Base-by-base conservation (phyloP, 2,113 vertebrate species). In the Nestor notabilis region DNA sequence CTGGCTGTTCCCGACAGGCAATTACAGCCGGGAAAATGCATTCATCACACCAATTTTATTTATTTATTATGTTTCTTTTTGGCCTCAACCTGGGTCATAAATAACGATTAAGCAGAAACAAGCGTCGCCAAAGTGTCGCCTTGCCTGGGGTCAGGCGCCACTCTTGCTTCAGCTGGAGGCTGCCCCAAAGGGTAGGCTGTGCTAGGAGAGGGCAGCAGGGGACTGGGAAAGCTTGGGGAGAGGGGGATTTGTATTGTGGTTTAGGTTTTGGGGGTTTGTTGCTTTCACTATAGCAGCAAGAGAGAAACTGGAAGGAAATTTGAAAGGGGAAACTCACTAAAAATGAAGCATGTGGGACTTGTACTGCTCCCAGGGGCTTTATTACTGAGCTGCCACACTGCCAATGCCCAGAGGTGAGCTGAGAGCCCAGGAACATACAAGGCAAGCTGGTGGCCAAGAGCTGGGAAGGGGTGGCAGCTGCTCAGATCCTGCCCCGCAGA, bases 1-100 rank as follows among this genome's bases (percentile, higher is more conserved):
- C n/a, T 53, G 58, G 63, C 44, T 70, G 70, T 58, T 80, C 33
- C 68, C n/a, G 0, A 1, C 23, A 10, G 68, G 23, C 8, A 1
- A 1, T 17, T 5, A 5, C 3, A 3, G 55, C 55, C 1, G 3
- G 71, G n/a, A 35, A 81, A 58, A 43, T 0, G 1, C 56, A 16
- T 61, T 76, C 5, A 2, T 55, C 70, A 64, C 63, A 35, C 2
- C 17, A 3, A 2, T 27, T 50, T 47, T 28, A 58, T 35, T 61
- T 49, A 4, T 79, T 83, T 55, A 20, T 77, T 68, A 5, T 29
- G 47, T 60, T 95, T 46, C 47, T 60, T 91, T 76, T 76, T 68
- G 75, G 65, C 85, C 71, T 71, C 33, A 7, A 20, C 9, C 0
- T 1, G 13, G 47, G 31, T 68, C 33, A 29, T 71, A 82, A 87